A percentile compares a stretch with the other conserved stretches of the same genome.
These are phyloP conservation scores for Bursaphelenchus okinawaensis DNA, from an alignment of 2,888 invertebrate species.

Conservation along the genomic window DNA sequence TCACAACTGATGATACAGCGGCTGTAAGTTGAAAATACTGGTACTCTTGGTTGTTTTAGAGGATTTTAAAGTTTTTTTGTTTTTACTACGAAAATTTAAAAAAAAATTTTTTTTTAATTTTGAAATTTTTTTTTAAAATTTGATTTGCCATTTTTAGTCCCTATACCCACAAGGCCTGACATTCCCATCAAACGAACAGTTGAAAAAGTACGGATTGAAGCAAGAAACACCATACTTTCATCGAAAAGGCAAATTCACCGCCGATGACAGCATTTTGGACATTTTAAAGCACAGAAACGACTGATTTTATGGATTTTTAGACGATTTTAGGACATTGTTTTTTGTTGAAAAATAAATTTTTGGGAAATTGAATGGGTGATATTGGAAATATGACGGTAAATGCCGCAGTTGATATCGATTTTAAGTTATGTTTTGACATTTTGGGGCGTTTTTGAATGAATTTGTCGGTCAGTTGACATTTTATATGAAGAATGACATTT, in stretches of 20 bases:
- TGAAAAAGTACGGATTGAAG: conserved; percentile 37
- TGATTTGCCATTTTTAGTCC: conserved; percentile 25
- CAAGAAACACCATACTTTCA: conserved; percentile 42
- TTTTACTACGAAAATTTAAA: too few species aligned
- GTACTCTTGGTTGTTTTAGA: too few species aligned
- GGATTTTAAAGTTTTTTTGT: too few species aligned
- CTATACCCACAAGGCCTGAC: conserved; percentile 31
- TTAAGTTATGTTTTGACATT: too few species aligned
- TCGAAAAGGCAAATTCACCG: not conserved
- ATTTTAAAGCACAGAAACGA: not conserved
- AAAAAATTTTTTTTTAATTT: too few species aligned
- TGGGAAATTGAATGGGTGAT: too few species aligned
- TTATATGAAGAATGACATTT: too few species aligned
- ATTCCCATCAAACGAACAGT: conserved; percentile 35
- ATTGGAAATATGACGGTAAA: too few species aligned
- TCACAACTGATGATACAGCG: conserved; percentile 44
- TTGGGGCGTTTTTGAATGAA: too few species aligned
- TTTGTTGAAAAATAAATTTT: not conserved
- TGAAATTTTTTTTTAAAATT: not conserved
- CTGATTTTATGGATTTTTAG: not conserved
- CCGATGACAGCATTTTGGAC: not conserved
- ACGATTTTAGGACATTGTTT: not conserved
- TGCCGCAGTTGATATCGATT: too few species aligned
- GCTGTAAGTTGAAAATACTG: not conserved
- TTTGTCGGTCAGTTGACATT: too few species aligned